A percentile compares a stretch with the other conserved stretches of the same genome.
These are phyloP conservation scores for Uria lomvia DNA, from an alignment of 2,113 vertebrate genomes.

Conservation along the genomic window DNA sequence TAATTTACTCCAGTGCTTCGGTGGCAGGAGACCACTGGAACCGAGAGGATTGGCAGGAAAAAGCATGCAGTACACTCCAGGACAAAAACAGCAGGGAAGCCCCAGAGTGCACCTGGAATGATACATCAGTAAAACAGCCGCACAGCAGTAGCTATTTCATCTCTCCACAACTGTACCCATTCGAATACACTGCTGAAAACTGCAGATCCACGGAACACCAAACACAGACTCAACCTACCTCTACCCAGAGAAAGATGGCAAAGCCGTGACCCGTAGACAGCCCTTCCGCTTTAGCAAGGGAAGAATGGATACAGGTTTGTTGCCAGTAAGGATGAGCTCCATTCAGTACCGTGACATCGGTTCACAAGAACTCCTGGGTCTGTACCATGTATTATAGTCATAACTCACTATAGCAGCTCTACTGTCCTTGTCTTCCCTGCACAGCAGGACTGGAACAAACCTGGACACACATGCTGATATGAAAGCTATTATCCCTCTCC, in stretches of 20 bases:
- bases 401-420: not conserved
- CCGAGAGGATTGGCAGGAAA: not conserved
- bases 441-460: not conserved
- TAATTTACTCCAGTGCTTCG: not conserved
- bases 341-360: not conserved
- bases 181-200: not conserved
- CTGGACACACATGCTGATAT: accelerated
- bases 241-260: not conserved
- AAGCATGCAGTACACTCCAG: not conserved
- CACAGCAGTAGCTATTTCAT: not conserved
- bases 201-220: not conserved
- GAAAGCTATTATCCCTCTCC: not conserved
- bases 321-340: not conserved
- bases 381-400: accelerated
- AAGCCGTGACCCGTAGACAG: not conserved
- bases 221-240: not conserved
- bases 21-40: not conserved
- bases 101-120: not conserved
- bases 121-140: not conserved
- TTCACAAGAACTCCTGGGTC: not conserved
- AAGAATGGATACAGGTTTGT: not conserved
- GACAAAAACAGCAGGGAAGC: not conserved
- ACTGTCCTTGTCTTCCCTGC: not conserved
- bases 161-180: not conserved
- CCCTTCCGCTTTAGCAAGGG: not conserved